Evolutionary conservation across 2,113 vertebrate genomes (phyloP), one percentile per base, ranked within the genome.

Genomic region (Gavia stellata): DNA sequence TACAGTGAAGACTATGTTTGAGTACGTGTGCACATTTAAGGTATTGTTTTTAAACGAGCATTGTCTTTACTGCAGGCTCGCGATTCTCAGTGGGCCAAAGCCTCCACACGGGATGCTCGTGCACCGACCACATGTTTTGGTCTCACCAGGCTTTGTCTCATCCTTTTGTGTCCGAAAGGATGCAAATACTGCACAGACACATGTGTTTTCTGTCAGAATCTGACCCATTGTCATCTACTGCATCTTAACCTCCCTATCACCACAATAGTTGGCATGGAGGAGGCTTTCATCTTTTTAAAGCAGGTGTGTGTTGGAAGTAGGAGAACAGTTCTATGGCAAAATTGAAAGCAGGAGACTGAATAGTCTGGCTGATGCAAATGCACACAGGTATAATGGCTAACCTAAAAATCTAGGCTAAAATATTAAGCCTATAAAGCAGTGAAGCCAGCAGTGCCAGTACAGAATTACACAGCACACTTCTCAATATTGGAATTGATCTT

Each of bases 101-200:
- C 19, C 74, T 78, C 42, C 33, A 26, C 0, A 0, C 14, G 29
- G 11, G 6, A 28, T 67, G 17, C 42, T 56, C 4, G 1, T 36
- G 71, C 47, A 52, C 3, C 8, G n/a, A 71, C 3, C 17, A 24
- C 12, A 8, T 4, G 3, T 17, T 82, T 52, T 86, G 38, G 16
- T 66, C 10, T 67, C 25, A 47, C 13, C 18, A 84, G 42, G 18
- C 21, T 58, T 81, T 61, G 4, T 65, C 23, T 47, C 31, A 34
- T 21, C 7, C 4, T 68, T 71, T 75, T 40, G 12, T 73, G 28
- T 62, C 42, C 8, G 3, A 53, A 72, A 73, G 28, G 31, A 62
- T 81, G 19, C 3, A 80, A 77, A 77, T 53, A 80, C 13, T 53
- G 29, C 36, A 34, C 23, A 80, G 21, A 67, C 31, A 67, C 9